phyloP scores from a whole-genome alignment of 2,888 invertebrate species.

The Lomographa bimaculata region DNA sequence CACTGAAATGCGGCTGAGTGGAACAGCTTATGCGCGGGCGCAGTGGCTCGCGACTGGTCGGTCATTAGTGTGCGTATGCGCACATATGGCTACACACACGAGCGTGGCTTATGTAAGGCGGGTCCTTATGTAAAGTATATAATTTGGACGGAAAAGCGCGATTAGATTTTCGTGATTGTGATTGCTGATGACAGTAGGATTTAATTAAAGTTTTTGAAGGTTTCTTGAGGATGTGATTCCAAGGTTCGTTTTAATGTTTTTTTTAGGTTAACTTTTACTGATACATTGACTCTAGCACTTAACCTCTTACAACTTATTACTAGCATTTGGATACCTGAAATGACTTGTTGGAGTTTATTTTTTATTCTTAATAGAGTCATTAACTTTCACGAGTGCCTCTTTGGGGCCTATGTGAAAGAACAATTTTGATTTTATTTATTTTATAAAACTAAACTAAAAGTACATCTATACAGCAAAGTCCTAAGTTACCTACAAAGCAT shows the following conservation, averaged over 20 bases:
- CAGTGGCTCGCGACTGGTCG: conserved; percentile 54
- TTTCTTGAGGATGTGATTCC: conserved; percentile 35
- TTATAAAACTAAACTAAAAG: no score
- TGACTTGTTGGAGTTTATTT: no score
- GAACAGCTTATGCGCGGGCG: conserved; percentile 71
- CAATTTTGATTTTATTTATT: no score
- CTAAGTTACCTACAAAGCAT: no score
- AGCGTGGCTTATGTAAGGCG: conserved; percentile 60
- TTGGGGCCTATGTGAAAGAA: no score
- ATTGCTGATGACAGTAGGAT: conserved; percentile 37
- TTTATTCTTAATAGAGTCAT: no score
- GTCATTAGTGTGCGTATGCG: conserved; percentile 33
- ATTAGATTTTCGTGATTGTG: conserved; percentile 61
- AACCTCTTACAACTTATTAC: no score
- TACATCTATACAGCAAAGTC: no score
- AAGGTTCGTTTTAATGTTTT: conserved; percentile 5
- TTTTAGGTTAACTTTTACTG: no score
- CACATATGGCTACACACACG: conserved; percentile 39
- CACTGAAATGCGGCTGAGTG: conserved; percentile 80
- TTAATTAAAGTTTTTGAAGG: conserved; percentile 36
- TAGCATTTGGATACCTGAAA: no score
- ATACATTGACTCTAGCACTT: no score
- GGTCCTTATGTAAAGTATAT: conserved; percentile 48
- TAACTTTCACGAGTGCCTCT: no score
- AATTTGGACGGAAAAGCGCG: conserved; percentile 65